Evolutionary conservation across 2,888 invertebrate genomes (phyloP), one percentile per base, ranked within the genome.

Genomic region (Dynastes hyllus): DNA sequence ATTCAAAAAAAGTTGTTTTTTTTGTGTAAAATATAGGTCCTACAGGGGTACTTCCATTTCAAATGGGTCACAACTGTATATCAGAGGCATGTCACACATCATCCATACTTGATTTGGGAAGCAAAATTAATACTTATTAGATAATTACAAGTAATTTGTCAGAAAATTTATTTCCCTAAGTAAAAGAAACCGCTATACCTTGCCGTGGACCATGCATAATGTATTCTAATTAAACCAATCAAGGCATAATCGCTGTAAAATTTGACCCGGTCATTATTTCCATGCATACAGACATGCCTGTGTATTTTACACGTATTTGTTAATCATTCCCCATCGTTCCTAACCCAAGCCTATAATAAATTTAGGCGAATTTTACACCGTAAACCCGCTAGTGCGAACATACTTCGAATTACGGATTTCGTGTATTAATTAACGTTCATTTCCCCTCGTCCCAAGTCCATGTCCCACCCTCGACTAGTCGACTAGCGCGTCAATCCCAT

Each of bases 381-480:
- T 27, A 55, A 45, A 22, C 73, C 6, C n/a, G 61, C 61, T 45
- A 27, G 61, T 61, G 11, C 61, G 40, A 75, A 61, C 73, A 75
- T 40, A 61, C 55, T 75, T 61, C 61, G 73, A 75, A 75, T 61
- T 75, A 75, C 61, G 73, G 40, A 75, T 75, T 75, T 75, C 61
- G 45, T 61, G 61, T 75, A 75, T 61, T 75, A 75, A 75, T 75
- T 75, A 75, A 75, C 45, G 73, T 27, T 61, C 45, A 37, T 40
- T 51, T 51, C 51, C 69, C 51, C 51, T 27, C 50, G 27, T 3
- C 13, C 3, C 11, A 45, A 2, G 29, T 50, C 67, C 67, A 9
- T 13, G 22, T 13, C 22, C 51, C 16, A 29, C 51, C 50, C 22
- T 22, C 50, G 51, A 29, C 8, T 22, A 58, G 55, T 22, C 50